Evolutionary conservation across 2,888 invertebrate genomes (phyloP).

Genomic region (Patella caerulea): DNA sequence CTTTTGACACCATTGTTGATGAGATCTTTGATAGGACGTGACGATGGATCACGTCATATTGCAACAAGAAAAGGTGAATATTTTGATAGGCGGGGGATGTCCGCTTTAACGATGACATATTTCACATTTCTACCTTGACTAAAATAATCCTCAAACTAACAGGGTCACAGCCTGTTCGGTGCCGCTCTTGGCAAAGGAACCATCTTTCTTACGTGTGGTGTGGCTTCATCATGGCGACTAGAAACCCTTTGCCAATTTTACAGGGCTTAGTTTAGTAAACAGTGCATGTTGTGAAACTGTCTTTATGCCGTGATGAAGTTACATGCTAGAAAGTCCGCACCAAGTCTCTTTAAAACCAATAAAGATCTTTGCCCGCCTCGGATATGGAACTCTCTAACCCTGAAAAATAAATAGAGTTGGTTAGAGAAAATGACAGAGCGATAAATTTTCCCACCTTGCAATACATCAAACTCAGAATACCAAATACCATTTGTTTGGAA

Average conservation of each 20-base stretch:
- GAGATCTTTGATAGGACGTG: too few species aligned
- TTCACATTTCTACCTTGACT: constrained; percentile 24
- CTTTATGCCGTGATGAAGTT: constrained; percentile 1
- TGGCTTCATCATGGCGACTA: not conserved
- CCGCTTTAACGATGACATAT: constrained; percentile 9
- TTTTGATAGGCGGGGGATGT: constrained; percentile 2
- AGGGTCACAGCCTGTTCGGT: constrained; percentile 11
- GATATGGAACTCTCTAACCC: constrained; percentile 25
- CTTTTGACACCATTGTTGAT: too few species aligned
- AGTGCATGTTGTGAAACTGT: constrained; percentile 14
- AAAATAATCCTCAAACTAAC: constrained; percentile 21
- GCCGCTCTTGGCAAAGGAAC: constrained; percentile 13
- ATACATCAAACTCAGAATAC: too few species aligned
- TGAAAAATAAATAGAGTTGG: constrained; percentile 24
- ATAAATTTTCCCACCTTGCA: constrained; percentile 8
- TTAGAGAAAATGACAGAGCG: constrained; percentile 12
- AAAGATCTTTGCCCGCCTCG: constrained; percentile 33
- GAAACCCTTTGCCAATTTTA: constrained; percentile 20
- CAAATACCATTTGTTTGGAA: too few species aligned
- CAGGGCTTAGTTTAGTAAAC: constrained; percentile 20
- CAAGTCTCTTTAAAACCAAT: constrained; percentile 32
- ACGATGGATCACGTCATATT: too few species aligned
- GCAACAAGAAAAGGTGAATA: too few species aligned
- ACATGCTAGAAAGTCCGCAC: constrained; percentile 15
- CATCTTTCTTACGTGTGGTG: constrained; percentile 14